A percentile compares a stretch with the other conserved stretches of the same genome.
phyloP scores from a whole-genome alignment of 2,113 vertebrate genomes.

The Epinephelus fuscoguttatus region DNA sequence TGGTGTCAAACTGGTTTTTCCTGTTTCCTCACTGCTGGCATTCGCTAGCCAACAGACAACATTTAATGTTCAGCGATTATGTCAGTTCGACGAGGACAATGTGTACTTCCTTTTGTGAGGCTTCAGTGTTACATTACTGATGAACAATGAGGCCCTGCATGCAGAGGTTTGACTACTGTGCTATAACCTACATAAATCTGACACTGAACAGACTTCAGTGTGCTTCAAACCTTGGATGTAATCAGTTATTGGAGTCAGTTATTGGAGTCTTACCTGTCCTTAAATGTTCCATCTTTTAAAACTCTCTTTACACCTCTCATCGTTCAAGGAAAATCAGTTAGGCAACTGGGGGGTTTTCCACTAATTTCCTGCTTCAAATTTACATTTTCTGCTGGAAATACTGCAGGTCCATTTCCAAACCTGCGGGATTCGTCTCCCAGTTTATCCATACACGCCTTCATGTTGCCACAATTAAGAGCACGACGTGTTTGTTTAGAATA shows the following conservation, averaged over 20 bases:
- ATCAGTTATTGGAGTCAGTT: background rate
- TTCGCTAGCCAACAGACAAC: background rate
- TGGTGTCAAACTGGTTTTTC: slow-evolving; percentile 47
- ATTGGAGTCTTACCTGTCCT: background rate
- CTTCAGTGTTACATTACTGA: background rate
- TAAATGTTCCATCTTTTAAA: background rate
- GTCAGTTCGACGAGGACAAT: background rate
- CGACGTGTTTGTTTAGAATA: background rate
- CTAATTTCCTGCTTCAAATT: background rate
- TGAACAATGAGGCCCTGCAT: slow-evolving; percentile 15
- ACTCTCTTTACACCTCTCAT: background rate
- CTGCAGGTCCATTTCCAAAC: background rate
- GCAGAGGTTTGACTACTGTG: background rate
- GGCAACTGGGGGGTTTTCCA: no score
- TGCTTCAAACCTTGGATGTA: background rate
- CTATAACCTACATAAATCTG: background rate
- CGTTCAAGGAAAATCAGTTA: background rate
- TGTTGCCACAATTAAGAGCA: background rate
- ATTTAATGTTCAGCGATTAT: background rate
- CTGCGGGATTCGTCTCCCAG: background rate
- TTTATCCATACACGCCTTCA: background rate
- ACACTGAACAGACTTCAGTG: background rate
- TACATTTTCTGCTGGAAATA: background rate
- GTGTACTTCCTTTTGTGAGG: background rate
- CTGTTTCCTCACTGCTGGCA: slow-evolving; percentile 32